Percentiles rank a stretch among this genome's conserved stretches.
These are phyloP conservation scores for Fopius arisanus DNA, from an alignment of 1,140 invertebrate species.

Conservation along the genomic window DNA sequence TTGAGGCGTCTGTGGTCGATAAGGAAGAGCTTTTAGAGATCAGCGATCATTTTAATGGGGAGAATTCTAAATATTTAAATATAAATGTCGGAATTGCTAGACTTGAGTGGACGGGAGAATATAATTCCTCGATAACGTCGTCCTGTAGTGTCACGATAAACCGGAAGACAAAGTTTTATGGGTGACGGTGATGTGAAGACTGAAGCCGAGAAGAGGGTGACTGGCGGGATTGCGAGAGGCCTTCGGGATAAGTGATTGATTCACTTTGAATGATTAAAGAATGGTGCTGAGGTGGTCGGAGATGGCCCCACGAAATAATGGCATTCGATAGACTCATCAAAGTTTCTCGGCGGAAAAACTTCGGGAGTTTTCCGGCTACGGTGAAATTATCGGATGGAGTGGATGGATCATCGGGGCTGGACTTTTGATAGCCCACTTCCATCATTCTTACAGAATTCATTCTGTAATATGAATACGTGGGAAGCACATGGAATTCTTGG, in stretches of 20 bases:
- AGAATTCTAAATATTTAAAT: no score
- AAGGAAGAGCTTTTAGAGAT: no score
- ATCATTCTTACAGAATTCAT: no score
- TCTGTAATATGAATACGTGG: neutral
- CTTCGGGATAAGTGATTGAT: constrained; percentile 62
- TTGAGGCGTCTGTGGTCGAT: no score
- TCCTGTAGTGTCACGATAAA: constrained; percentile 1
- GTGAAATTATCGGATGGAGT: constrained; percentile 27
- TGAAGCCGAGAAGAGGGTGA: constrained; percentile 48
- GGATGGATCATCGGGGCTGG: constrained; percentile 35
- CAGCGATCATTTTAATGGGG: no score
- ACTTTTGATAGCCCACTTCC: neutral
- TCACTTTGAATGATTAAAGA: constrained; percentile 66
- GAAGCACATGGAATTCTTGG: neutral
- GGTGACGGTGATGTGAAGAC: constrained; percentile 31
- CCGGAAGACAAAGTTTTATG: constrained; percentile 43
- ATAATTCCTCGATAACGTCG: constrained; percentile 21
- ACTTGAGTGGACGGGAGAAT: no score
- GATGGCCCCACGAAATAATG: constrained; percentile 49
- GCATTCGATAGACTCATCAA: constrained; percentile 64
- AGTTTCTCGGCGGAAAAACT: constrained; percentile 52
- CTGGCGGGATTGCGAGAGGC: constrained; percentile 56
- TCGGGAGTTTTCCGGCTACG: constrained; percentile 31
- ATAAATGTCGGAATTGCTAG: no score
- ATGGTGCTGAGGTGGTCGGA: constrained; percentile 34